Evolutionary conservation across 1,140 invertebrate genomes (phyloP).

Genomic region (Papilio helenus): DNA sequence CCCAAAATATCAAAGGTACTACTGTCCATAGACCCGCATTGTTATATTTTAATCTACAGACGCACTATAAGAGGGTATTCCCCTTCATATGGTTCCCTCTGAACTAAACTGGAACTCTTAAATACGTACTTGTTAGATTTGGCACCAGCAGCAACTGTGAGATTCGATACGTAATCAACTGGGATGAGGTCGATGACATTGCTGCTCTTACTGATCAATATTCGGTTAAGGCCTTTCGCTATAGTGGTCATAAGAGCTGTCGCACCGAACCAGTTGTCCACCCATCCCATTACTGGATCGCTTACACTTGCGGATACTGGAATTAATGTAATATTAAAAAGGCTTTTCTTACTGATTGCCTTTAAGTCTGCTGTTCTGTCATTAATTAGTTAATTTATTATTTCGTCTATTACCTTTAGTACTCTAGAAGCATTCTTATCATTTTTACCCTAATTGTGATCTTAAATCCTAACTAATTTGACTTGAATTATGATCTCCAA

Average conservation of each 20-base stretch:
- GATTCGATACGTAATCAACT: constrained; percentile 53
- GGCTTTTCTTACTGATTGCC: too few relatives aligned
- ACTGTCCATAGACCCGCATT: too few relatives aligned
- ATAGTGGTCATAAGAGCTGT: constrained; percentile 39
- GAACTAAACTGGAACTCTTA: too few relatives aligned
- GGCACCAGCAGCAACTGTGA: constrained; percentile 46
- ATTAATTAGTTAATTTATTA: too few relatives aligned
- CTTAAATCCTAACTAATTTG: too few relatives aligned
- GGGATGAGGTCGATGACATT: constrained; percentile 52
- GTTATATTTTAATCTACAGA: too few relatives aligned
- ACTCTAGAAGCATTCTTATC: not conserved
- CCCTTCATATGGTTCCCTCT: too few relatives aligned
- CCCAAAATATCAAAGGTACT: too few relatives aligned
- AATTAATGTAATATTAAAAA: constrained; percentile 39
- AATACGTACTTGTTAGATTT: constrained; percentile 43
- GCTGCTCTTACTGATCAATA: constrained; percentile 28
- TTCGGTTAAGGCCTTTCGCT: constrained; percentile 40
- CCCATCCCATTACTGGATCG: constrained; percentile 50
- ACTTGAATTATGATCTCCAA: too few relatives aligned
- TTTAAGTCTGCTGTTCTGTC: too few relatives aligned
- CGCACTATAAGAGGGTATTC: too few relatives aligned
- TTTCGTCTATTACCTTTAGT: not conserved
- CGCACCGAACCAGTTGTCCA: constrained; percentile 52
- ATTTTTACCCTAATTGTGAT: not conserved
- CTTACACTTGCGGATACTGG: constrained; percentile 44